Evolutionary conservation across 2,888 invertebrate species (phyloP).

Genomic region (Epirrhoe alternata): DNA sequence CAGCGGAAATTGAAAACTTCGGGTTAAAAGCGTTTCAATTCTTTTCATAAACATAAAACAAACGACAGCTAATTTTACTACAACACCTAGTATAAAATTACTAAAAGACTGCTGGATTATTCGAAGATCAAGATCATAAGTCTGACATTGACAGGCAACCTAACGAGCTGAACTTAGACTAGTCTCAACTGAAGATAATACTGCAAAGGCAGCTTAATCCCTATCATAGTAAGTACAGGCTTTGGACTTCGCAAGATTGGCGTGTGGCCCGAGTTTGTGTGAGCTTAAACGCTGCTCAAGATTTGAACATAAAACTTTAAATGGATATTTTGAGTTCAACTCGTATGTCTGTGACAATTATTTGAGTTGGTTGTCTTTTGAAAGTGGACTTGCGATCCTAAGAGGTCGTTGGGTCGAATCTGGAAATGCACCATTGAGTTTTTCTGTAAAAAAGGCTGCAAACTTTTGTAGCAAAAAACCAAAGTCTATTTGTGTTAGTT

Average conservation of each 20-base stretch:
- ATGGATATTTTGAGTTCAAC: background rate
- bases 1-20: no score
- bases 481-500: no score
- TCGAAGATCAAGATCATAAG: background rate
- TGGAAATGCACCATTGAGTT: no score
- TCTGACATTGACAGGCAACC: background rate
- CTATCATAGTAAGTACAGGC: background rate
- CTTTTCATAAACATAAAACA: no score
- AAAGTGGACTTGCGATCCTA: background rate
- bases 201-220: slow-evolving; percentile 1
- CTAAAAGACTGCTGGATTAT: background rate
- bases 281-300: background rate
- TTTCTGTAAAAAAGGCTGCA: no score
- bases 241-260: background rate
- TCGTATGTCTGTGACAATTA: background rate
- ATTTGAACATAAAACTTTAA: background rate
- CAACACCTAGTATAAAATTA: background rate
- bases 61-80: no score
- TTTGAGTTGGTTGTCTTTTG: background rate
- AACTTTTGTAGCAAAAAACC: no score
- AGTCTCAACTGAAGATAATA: background rate
- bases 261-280: background rate
- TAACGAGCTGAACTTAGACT: slow-evolving; percentile 1
- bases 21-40: no score
- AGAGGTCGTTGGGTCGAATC: background rate